Base-by-base conservation (phyloP, 1,140 invertebrate species). In the Nasonia giraulti region DNA sequence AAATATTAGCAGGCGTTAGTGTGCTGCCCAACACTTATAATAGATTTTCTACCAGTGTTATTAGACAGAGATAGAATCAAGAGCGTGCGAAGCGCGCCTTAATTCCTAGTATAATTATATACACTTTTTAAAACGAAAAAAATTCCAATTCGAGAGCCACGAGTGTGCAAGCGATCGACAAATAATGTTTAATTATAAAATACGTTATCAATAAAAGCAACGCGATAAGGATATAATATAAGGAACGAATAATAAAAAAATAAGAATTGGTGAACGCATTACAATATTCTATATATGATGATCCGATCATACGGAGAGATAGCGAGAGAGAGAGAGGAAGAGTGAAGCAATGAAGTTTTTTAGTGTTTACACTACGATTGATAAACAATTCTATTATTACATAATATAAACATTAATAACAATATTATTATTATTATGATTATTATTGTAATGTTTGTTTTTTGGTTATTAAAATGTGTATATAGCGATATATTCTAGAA, bases 381-480 rank as follows among this genome's bases (percentile, higher is more conserved):
- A 92, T 92, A 91, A 91, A 92, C 88, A 88, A 91, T 91, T 91
- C 89, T 92, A 92, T 91, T 90, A 92, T 91, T 89, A 89, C 87
- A 91, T 91, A 90, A 91, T 91, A 91, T 91, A 91, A 62, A 90
- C 89, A 91, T 90, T 91, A 91, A 85, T 85, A 85, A 92, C 91
- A 91, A 91, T 27, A 27, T 27, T 89, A 90, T 90, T 92, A 93
- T 92, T 84, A 84, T 79, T 84, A 80, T 85, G 79, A 85, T 85
- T 85, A 92, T 92, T 92, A 92, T 90, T 93, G 91, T 93, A 93
- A 92, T 92, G 91, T 92, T 93, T 93, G 92, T 92, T 92, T 93
- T 93, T 87, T 91, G 89, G 89, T 92, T 92, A 93, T 93, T 92
- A 92, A 93, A 93, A 91, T 93, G 91, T 93, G 90, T 93, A 93